Evolutionary conservation across 35 echinoderm and acorn worm species (phyloP).

Genomic region (Holothuria glaberrima): DNA sequence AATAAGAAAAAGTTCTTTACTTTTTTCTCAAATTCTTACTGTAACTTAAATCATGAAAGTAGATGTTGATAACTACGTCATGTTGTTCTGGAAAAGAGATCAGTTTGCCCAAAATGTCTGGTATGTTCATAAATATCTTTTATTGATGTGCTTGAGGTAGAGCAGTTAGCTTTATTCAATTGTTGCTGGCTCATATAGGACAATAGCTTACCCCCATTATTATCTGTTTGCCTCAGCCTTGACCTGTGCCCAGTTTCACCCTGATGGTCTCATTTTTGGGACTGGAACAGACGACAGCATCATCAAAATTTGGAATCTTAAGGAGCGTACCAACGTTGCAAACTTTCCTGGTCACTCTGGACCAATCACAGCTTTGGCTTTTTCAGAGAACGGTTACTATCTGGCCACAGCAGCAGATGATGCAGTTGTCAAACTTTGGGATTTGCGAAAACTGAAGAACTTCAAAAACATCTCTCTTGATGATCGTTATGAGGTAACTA

Average conservation of each 20-base stretch:
- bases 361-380: constrained; percentile 94
- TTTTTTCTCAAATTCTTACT: no score
- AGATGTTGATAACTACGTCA: no score
- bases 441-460: constrained; percentile 98
- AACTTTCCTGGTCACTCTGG: constrained; percentile 99
- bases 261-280: constrained; percentile 98
- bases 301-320: constrained; percentile 99
- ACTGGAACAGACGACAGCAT: constrained; percentile 97
- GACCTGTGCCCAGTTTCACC: constrained; percentile 99
- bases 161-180: no score
- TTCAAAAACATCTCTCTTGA: constrained; percentile 99
- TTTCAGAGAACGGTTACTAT: constrained; percentile 99
- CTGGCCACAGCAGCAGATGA: constrained; percentile 97
- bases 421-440: constrained; percentile 97
- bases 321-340: constrained; percentile 96
- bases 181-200: no score
- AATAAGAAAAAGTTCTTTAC: no score
- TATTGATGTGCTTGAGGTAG: no score
- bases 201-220: neutral
- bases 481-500: constrained; percentile 88
- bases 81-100: no score
- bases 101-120: no score
- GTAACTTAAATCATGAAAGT: no score
- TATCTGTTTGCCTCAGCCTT: constrained; percentile 64
- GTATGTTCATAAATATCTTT: no score